Evolutionary conservation across 2,888 invertebrate genomes (phyloP), one percentile per base, ranked within the genome.

Genomic region (Myathropa florea): DNA sequence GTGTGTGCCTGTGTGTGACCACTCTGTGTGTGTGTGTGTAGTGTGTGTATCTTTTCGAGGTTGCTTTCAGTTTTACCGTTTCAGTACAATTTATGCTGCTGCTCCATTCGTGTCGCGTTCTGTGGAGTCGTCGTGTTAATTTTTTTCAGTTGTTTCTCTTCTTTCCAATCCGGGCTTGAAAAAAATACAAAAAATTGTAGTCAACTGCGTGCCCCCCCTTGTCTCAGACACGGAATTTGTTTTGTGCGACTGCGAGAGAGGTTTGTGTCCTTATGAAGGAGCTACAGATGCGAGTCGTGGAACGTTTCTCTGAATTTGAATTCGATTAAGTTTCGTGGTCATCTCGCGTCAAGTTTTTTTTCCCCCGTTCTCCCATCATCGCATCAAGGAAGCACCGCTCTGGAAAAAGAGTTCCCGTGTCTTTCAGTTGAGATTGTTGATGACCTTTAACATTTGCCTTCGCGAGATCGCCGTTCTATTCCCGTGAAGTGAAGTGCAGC

Each of bases 11-110:
- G 77, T 73, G 53, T 26, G 71, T 67, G 83, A 57, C 12, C 24
- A 57, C 23, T 24, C 12, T n/a, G 60, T 71, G 36, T 71, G 28
- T 77, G 81, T 72, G 46, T 30, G 71, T 36, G 71, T 71, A 72
- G 53, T 78, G 68, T 71, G 63, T 64, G 71, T 78, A 57, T 78
- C 73, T 83, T 61, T 83, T 86, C 86, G 82, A 86, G 85, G 82
- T 86, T 86, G 82, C 86, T 86, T 86, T 83, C 75, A 71, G 57
- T 86, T 86, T 81, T 86, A 86, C 86, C 86, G 86, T 86, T 86
- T 86, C 86, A 86, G 86, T 86, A 71, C 75, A 71, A 83, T 75
- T 82, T 83, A 78, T 86, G 82, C 75, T 83, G 82, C 82, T 86
- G 86, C 53, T 79, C 73, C 61, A 86, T 82, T 75, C 82, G 71